Evolutionary conservation across 2,888 invertebrate species (phyloP), one percentile per base, ranked within the genome.

Genomic region (Synergus japonicus): DNA sequence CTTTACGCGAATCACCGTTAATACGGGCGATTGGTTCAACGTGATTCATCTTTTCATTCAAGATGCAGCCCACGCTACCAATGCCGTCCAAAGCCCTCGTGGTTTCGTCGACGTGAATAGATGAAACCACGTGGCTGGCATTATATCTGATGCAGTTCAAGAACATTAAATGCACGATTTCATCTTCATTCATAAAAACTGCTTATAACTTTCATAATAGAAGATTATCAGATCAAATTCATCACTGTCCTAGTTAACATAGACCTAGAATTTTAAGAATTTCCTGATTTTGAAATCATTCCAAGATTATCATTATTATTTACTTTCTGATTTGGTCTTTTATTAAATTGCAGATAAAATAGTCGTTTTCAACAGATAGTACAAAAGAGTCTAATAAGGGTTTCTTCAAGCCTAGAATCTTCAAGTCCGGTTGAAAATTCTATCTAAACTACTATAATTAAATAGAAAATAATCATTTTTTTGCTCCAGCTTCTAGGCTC

Each of bases 1-100:
- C 81, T 84, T 83, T 87, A 86, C 87, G 80, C 85, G 85, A 84
- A 84, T 81, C 84, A 87, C 87, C 87, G 88, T 88, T 88, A 89
- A 82, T 76, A 79, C 63, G 73, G 73, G 76, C 81, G 81, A 82
- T 83, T 79, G 78, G 76, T 81, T 67, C 66, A 76, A 78, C 76
- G 78, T 82, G 84, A 85, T 87, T 83, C 85, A 82, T 85, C 84
- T 84, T 73, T 83, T 79, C 84, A 86, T 85, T 85, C 86, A 86
- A 60, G 79, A 83, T 79, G 77, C 77, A 73, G 54, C 69, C 76
- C 81, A 82, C 76, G 79, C 78, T 73, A 64, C 65, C 78, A 67
- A 80, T 81, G 63, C 76, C 76, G 67, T 73, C 77, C 77, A 54
- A 79, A 78, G 69, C 65, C 77, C 43, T 78, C 77, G 49, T 60